Evolutionary conservation across 2,113 vertebrate species (phyloP).

Genomic region (Grammomys surdaster): DNA sequence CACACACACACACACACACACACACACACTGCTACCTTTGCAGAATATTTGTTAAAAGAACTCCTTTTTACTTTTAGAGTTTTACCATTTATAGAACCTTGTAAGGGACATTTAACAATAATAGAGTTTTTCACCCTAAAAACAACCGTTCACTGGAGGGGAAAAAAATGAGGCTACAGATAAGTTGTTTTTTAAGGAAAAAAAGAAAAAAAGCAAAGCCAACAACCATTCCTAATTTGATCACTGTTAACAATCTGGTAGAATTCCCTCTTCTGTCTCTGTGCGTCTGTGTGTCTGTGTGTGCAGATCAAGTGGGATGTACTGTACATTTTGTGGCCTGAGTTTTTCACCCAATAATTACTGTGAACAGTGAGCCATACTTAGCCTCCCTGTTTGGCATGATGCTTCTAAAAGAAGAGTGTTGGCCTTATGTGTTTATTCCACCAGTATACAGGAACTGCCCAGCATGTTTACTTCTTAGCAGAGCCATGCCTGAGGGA

Average conservation of each 20-base stretch:
- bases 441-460: not conserved
- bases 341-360: conserved; percentile 28
- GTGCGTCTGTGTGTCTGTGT: not conserved
- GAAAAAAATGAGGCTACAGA: not conserved
- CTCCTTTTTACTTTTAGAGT: conserved; percentile 28
- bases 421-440: not conserved
- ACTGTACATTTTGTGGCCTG: conserved; percentile 15
- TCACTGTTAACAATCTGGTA: not conserved
- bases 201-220: not conserved
- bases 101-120: conserved; percentile 18
- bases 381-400: not conserved
- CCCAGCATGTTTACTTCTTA: not conserved
- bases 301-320: not conserved
- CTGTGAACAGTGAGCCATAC: not conserved
- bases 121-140: not conserved
- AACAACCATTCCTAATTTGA: not conserved
- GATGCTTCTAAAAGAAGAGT: not conserved
- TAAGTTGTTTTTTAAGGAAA: not conserved
- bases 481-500: not conserved
- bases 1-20: no score
- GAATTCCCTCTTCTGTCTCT: not conserved
- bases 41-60: not conserved
- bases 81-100: conserved; percentile 59
- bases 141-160: not conserved
- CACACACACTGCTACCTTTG: not conserved